A percentile compares a stretch with the other conserved stretches of the same genome.
Evolutionary conservation across 2,797 vertebrate species (phyloP).

Genomic region (Sternotherus odoratus): DNA sequence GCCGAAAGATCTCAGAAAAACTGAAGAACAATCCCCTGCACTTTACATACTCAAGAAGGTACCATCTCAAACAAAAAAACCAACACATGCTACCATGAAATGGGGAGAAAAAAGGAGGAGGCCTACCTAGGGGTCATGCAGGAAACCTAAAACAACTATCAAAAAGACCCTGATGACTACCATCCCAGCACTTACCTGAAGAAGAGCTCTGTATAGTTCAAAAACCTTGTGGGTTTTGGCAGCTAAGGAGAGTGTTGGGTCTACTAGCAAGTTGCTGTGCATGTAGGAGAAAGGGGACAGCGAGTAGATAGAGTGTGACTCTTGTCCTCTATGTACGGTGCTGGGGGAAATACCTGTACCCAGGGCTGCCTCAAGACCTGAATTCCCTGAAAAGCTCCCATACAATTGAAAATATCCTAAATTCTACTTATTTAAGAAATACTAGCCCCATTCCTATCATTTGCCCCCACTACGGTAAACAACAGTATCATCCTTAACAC

Average conservation of each 20-base stretch:
- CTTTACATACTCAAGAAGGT: neutral
- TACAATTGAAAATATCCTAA: neutral
- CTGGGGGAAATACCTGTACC: fast-evolving
- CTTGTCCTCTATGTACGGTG: fast-evolving
- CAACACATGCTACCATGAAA: no score
- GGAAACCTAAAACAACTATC: no score
- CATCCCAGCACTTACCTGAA: no score
- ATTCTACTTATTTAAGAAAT: neutral
- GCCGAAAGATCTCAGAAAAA: neutral
- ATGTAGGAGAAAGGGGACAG: fast-evolving
- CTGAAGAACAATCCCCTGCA: no score
- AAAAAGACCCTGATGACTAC: no score
- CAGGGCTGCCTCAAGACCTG: neutral
- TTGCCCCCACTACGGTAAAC: neutral
- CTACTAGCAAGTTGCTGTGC: neutral
- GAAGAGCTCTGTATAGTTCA: no score
- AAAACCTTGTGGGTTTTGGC: neutral
- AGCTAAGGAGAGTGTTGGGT: neutral
- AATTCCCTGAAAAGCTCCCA: neutral
- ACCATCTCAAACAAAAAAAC: neutral
- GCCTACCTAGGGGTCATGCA: no score
- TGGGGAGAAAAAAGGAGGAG: no score
- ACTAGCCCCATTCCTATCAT: neutral
- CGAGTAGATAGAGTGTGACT: neutral
- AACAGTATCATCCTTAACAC: neutral